phyloP scores from a whole-genome alignment of 2,888 invertebrate species.

The Palloptera scutellata region DNA sequence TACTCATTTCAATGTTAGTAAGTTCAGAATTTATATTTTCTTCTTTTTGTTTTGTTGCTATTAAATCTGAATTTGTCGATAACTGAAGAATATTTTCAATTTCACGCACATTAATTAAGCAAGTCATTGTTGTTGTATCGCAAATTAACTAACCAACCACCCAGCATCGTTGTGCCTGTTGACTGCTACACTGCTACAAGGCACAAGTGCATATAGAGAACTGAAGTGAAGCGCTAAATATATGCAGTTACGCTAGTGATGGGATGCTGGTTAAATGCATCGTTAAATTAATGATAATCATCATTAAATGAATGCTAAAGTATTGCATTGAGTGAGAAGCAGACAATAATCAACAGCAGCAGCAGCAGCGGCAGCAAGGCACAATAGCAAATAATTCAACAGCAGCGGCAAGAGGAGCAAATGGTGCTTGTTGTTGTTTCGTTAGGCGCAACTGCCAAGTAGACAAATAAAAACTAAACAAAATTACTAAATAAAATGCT shows the following conservation, averaged over 20 bases:
- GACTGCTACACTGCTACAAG: conserved; percentile 3
- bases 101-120: too few species aligned
- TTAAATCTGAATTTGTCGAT: too few species aligned
- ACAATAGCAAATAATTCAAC: not conserved
- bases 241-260: not conserved
- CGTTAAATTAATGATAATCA: conserved; percentile 30
- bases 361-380: not conserved
- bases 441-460: too few species aligned
- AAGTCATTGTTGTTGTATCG: too few species aligned
- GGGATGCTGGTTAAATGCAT: conserved; percentile 15
- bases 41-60: too few species aligned
- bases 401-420: not conserved
- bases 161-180: conserved; percentile 8
- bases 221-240: conserved; percentile 16
- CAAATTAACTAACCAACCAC: too few species aligned
- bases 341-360: not conserved
- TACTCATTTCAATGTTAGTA: too few species aligned
- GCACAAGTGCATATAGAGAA: conserved; percentile 19
- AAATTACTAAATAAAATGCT: conserved; percentile 16
- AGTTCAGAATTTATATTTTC: too few species aligned
- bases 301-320: conserved; percentile 21
- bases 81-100: too few species aligned
- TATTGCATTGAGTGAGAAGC: not conserved
- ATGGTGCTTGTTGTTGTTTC: too few species aligned
- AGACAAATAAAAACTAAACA: too few species aligned